Conservation (phyloP, 2,113 vertebrate species). For the Brienomyrus longianalis region DNA sequence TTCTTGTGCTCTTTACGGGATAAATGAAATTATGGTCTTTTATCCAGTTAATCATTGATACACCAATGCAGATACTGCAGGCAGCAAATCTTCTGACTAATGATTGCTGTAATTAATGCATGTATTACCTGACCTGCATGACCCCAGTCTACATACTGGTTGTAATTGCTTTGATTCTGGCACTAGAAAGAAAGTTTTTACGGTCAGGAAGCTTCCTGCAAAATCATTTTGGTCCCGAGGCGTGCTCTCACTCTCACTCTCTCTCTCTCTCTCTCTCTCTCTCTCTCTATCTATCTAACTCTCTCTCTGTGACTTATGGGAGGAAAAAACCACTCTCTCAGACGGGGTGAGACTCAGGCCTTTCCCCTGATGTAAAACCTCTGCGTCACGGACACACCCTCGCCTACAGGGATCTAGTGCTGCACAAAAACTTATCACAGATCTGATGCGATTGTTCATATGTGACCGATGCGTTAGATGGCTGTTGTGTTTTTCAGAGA, state of each 20-base stretch:
- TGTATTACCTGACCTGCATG: not conserved
- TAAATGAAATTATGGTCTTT: not conserved
- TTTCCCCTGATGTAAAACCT: not conserved
- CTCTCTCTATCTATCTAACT: not conserved
- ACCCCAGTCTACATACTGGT: not conserved
- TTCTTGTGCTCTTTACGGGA: not conserved
- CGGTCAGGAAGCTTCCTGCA: not conserved
- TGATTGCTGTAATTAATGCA: not conserved
- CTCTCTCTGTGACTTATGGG: not conserved
- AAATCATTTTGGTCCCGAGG: not conserved
- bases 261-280: not conserved
- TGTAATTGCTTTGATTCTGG: not conserved
- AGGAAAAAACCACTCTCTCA: not conserved
- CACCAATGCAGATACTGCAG: not conserved
- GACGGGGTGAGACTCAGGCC: not conserved
- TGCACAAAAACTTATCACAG: not conserved
- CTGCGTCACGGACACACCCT: not conserved
- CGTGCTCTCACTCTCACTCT: not conserved
- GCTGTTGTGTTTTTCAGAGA: not conserved
- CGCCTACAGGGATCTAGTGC: not conserved
- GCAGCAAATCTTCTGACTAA: not conserved
- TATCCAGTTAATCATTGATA: not conserved
- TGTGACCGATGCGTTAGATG: not conserved
- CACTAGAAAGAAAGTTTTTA: not conserved
- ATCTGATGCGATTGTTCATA: not conserved